Evolutionary conservation across 1,140 invertebrate genomes (phyloP), one percentile per base, ranked within the genome.

Genomic region (Gonatopus flavifemur): DNA sequence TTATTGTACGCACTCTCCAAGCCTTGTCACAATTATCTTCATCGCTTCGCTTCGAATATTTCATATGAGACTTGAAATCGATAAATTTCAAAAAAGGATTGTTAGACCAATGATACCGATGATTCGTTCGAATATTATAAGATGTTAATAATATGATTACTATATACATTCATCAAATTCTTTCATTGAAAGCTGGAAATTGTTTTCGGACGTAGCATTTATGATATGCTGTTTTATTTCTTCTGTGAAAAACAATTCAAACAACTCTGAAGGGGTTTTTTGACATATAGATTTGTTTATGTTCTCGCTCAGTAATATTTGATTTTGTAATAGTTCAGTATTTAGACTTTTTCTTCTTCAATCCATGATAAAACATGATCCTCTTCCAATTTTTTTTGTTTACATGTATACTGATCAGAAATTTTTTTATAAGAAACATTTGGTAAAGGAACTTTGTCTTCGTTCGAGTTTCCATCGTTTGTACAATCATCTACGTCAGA

Each of bases 1-100:
- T 45, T 5, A 66, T 44, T 30, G 54, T 44, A 42, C 62, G 49
- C 35, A 67, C 46, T 48, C 64, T 59, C 53, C 57, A n/a, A n/a
- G n/a, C n/a, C n/a, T n/a, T n/a, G n/a, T n/a, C n/a, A n/a, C n/a
- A n/a, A n/a, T n/a, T n/a, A n/a, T n/a, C n/a, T n/a, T n/a, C n/a
- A n/a, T n/a, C n/a, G n/a, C n/a, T n/a, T n/a, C n/a, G n/a, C n/a
- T n/a, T n/a, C n/a, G n/a, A n/a, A n/a, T n/a, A n/a, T n/a, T n/a
- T n/a, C n/a, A n/a, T n/a, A n/a, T n/a, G n/a, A n/a, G n/a, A n/a
- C n/a, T n/a, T n/a, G n/a, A n/a, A n/a, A n/a, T n/a, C n/a, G 52
- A 36, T 25, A 37, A 36, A 41, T 24, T 39, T 44, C 24, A 55
- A 36, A 25, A 42, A 47, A 22, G 44, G 38, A 47, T 55, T 42